phyloP scores from a whole-genome alignment of 2,888 invertebrate species.

The Phaedon cochleariae region DNA sequence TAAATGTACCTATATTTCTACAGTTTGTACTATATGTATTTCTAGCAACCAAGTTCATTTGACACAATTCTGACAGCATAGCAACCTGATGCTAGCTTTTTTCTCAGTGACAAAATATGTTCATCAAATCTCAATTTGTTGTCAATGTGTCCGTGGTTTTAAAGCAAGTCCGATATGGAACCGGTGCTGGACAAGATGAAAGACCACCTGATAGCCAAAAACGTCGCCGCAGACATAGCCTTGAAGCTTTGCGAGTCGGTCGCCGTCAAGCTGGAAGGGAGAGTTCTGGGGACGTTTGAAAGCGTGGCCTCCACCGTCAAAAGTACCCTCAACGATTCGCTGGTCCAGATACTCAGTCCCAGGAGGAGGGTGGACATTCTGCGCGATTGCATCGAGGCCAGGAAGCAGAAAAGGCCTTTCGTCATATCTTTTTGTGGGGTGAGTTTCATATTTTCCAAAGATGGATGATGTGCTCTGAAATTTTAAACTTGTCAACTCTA shows the following conservation, averaged over 20 bases:
- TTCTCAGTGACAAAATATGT: too few relatives aligned
- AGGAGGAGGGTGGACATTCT: slow-evolving; percentile 95
- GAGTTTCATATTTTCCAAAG: slow-evolving; percentile 30
- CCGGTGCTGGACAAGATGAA: slow-evolving; percentile 92
- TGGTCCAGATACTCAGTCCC: slow-evolving; percentile 94
- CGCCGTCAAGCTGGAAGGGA: slow-evolving; percentile 88
- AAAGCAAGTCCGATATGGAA: slow-evolving; percentile 75
- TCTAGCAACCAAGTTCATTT: too few relatives aligned
- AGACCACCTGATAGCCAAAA: slow-evolving; percentile 95
- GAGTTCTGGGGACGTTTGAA: slow-evolving; percentile 93
- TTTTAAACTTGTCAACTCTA: too few relatives aligned
- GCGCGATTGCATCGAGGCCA: slow-evolving; percentile 91
- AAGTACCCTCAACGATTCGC: slow-evolving; percentile 85
- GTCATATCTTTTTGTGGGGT: slow-evolving; percentile 97
- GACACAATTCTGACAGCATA: too few relatives aligned
- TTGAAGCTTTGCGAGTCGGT: slow-evolving; percentile 94
- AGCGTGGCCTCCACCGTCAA: slow-evolving; percentile 90
- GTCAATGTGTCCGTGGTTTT: neutral
- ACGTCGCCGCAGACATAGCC: slow-evolving; percentile 97
- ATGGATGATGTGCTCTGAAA: too few relatives aligned
- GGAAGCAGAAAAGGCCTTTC: slow-evolving; percentile 84
- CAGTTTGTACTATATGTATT: too few relatives aligned
- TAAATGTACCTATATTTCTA: too few relatives aligned
- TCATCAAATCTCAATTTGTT: too few relatives aligned
- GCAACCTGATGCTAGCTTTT: too few relatives aligned